phyloP scores from a whole-genome alignment of 2,797 vertebrate genomes.

The Dipus sagitta region DNA sequence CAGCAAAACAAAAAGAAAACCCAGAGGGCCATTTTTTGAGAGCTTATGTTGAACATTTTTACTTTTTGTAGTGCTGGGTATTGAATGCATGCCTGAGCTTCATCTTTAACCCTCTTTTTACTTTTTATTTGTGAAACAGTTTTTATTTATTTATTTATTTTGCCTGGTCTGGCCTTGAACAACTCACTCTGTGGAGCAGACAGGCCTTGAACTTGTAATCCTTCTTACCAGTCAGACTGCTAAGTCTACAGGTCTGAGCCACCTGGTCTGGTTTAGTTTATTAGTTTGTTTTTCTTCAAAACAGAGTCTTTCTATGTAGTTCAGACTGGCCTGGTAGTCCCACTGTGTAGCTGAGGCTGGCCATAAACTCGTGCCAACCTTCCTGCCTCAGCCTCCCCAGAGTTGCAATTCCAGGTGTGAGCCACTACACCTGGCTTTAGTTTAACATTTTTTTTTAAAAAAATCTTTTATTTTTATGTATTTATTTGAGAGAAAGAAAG shows the following conservation, averaged over 20 bases:
- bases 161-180: too few species aligned
- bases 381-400: not conserved
- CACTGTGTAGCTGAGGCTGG: not conserved
- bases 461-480: too few species aligned
- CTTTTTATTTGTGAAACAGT: not conserved
- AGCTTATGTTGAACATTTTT: constrained; percentile 36
- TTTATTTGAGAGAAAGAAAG: too few species aligned
- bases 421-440: not conserved
- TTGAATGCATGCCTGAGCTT: not conserved
- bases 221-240: too few species aligned
- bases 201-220: too few species aligned
- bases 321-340: not conserved
- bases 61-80: not conserved
- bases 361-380: not conserved
- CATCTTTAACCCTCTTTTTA: not conserved
- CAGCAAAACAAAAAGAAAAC: not conserved
- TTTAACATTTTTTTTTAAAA: constrained; percentile 50
- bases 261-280: too few species aligned
- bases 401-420: not conserved
- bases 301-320: not conserved
- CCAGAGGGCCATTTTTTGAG: constrained; percentile 40
- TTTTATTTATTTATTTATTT: too few species aligned
- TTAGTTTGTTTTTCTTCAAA: not conserved
- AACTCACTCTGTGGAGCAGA: too few species aligned
- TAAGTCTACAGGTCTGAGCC: too few species aligned